Evolutionary conservation across 2,888 invertebrate genomes (phyloP).

Genomic region (Drosophila leonis): DNA sequence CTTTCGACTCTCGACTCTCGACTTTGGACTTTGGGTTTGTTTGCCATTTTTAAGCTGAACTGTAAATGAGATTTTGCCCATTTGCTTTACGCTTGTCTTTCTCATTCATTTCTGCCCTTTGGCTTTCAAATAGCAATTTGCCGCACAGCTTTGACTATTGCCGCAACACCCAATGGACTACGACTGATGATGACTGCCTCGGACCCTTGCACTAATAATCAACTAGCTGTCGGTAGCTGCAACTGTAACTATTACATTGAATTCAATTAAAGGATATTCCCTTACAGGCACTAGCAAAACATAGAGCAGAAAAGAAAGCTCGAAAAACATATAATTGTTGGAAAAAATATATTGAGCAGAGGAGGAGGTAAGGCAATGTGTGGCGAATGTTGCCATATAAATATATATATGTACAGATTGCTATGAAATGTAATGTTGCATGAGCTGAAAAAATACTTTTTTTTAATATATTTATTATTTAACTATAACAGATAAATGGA

Average conservation of each 20-base stretch:
- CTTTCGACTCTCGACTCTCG: constrained; percentile 10
- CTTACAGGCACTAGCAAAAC: constrained; percentile 5
- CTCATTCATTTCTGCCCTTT: constrained; percentile 45
- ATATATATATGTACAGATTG: too few relatives aligned
- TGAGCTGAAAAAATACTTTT: neutral
- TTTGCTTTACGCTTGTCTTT: constrained; percentile 55
- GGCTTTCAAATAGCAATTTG: constrained; percentile 61
- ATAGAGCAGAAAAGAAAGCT: neutral
- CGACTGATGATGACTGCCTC: constrained; percentile 29
- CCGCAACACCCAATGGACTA: constrained; percentile 7
- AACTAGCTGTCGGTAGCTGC: constrained; percentile 32
- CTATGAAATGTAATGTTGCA: neutral
- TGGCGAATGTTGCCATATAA: neutral
- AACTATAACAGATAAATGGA: too few relatives aligned
- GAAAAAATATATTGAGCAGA: neutral
- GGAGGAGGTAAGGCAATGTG: neutral
- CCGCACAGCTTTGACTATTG: constrained; percentile 25
- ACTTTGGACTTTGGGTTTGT: constrained; percentile 28
- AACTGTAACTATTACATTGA: constrained; percentile 6
- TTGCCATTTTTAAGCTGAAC: constrained; percentile 63
- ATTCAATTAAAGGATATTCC: constrained; percentile 18
- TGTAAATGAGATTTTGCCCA: constrained; percentile 66
- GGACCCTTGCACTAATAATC: constrained; percentile 34
- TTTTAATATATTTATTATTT: too few relatives aligned
- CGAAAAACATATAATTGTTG: neutral